Percentiles rank a stretch among this genome's conserved stretches.
Conservation (phyloP, 2,113 vertebrate species). For the Balaeniceps rex region DNA sequence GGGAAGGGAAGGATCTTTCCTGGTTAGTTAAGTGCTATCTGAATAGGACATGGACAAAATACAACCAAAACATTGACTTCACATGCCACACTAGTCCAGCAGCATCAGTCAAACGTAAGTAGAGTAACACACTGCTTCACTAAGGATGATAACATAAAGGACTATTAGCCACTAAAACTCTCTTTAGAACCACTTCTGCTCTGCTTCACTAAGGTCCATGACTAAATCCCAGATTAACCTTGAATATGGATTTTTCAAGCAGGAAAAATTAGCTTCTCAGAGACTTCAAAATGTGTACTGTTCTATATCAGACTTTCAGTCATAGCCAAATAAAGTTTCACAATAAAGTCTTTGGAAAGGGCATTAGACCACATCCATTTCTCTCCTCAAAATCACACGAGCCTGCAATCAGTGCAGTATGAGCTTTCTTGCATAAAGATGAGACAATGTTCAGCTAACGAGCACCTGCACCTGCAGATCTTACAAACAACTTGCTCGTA, state of each 20-base stretch:
- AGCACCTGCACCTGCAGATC: not conserved
- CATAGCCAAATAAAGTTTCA: not conserved
- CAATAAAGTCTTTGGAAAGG: not conserved
- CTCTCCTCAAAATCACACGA: not conserved
- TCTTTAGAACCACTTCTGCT: not conserved
- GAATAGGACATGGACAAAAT: not conserved
- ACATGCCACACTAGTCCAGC: not conserved
- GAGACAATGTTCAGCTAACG: not conserved
- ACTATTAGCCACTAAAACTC: not conserved
- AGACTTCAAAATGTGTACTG: not conserved
- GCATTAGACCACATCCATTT: not conserved
- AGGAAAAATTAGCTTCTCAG: not conserved
- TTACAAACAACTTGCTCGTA: not conserved
- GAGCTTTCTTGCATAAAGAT: slow-evolving; percentile 21
- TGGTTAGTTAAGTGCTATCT: not conserved
- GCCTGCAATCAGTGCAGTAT: not conserved
- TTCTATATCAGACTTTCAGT: not conserved
- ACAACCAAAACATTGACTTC: not conserved
- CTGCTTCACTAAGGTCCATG: not conserved
- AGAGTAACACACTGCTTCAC: not conserved
- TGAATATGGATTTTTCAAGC: not conserved
- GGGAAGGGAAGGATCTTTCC: not conserved
- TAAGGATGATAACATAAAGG: not conserved
- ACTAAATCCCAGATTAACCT: not conserved
- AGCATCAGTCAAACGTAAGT: not conserved